Evolutionary conservation across 2,797 vertebrate genomes (phyloP).

Genomic region (Malacoraja senta): DNA sequence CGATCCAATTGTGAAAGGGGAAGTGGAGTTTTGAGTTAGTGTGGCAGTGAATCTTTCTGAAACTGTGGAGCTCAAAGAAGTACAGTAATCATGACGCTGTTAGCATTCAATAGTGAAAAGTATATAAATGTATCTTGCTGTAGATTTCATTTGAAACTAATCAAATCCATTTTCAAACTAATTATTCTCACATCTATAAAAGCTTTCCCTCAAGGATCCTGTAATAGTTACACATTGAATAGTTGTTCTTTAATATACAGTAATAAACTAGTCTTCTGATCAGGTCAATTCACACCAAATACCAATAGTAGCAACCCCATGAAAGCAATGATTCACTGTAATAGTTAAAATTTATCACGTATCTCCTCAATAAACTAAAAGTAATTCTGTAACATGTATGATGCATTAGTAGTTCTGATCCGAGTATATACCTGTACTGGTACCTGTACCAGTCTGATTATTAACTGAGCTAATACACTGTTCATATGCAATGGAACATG

Average conservation of each 20-base stretch:
- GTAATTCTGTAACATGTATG: constrained; percentile 26
- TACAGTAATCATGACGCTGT: background rate
- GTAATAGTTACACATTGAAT: constrained; percentile 23
- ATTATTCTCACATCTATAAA: background rate
- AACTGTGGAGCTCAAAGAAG: background rate
- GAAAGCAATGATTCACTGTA: background rate
- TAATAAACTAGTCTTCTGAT: background rate
- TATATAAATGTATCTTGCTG: background rate
- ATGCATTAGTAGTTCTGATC: constrained; percentile 27
- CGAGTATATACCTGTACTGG: background rate
- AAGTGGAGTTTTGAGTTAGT: background rate
- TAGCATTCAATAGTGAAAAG: background rate
- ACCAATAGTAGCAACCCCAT: background rate
- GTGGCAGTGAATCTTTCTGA: background rate
- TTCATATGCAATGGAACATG: background rate
- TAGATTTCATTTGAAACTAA: background rate
- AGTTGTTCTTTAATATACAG: background rate
- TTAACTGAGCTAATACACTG: background rate
- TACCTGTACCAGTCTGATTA: constrained; percentile 6
- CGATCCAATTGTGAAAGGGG: background rate
- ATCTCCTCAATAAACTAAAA: constrained; percentile 21
- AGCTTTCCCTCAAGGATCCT: background rate
- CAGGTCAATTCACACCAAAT: background rate
- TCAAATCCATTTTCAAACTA: background rate
- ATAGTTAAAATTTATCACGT: background rate